Conservation (phyloP, 2,888 invertebrate species). For the Drosophila mercatorum region DNA sequence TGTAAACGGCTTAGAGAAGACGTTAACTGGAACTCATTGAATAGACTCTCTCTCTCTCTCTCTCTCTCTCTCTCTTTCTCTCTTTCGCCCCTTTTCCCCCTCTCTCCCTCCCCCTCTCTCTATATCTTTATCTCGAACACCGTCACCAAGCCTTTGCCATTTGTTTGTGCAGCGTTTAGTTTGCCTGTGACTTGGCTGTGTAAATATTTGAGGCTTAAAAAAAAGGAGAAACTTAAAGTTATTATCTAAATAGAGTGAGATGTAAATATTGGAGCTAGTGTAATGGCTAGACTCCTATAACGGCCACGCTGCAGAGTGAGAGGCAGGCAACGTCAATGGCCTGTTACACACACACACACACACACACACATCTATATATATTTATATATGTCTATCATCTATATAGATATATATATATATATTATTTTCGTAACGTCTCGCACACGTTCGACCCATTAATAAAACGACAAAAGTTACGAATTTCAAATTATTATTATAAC, state of each 20-base stretch:
- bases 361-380: neutral
- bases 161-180: conserved; percentile 57
- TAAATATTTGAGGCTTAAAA: conserved; percentile 64
- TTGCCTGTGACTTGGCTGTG: conserved; percentile 56
- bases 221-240: conserved; percentile 56
- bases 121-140: neutral
- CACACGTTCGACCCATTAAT: conserved; percentile 78
- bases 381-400: conserved; percentile 1
- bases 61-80: too few species aligned
- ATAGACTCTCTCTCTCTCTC: conserved; percentile 4
- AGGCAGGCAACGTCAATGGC: conserved; percentile 43
- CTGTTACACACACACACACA: conserved; percentile 25
- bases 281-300: conserved; percentile 16
- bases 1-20: conserved; percentile 46
- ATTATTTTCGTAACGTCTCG: conserved; percentile 31
- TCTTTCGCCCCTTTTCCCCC: neutral
- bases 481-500: conserved; percentile 79
- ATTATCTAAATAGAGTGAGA: conserved; percentile 71
- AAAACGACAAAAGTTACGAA: conserved; percentile 80
- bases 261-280: conserved; percentile 65
- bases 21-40: conserved; percentile 42
- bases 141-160: conserved; percentile 41
- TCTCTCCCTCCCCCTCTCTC: neutral
- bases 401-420: conserved; percentile 24
- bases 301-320: conserved; percentile 16